Evolutionary conservation across 2,888 invertebrate species (phyloP).

Genomic region (Phengaris arion): DNA sequence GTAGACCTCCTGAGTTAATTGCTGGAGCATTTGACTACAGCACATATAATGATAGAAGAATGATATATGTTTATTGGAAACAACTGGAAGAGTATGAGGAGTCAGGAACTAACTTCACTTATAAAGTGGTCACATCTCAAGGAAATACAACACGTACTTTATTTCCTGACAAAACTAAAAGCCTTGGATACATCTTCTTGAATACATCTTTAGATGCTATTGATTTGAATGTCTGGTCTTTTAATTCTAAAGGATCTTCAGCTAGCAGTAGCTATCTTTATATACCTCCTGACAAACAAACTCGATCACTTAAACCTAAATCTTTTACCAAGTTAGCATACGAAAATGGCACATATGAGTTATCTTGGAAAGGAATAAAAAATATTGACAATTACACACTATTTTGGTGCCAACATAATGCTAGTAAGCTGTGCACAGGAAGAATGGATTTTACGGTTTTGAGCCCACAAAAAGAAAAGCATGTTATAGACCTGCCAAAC

Average conservation of each 20-base stretch:
- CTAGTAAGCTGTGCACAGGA: constrained; percentile 76
- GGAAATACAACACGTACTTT: constrained; percentile 56
- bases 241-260: constrained; percentile 81
- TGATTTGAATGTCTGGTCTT: constrained; percentile 80
- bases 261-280: constrained; percentile 76
- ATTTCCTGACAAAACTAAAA: constrained; percentile 74
- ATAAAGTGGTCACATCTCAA: constrained; percentile 76
- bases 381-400: constrained; percentile 85
- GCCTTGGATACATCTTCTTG: constrained; percentile 81
- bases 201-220: constrained; percentile 67
- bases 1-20: constrained; percentile 83
- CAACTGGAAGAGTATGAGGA: constrained; percentile 83
- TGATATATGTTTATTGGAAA: constrained; percentile 89
- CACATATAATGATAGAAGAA: constrained; percentile 73
- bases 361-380: constrained; percentile 80
- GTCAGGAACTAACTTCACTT: constrained; percentile 87
- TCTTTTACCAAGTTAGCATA: constrained; percentile 86
- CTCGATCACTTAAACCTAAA: constrained; percentile 65
- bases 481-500: constrained; percentile 81
- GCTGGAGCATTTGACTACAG: constrained; percentile 86
- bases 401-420: constrained; percentile 85
- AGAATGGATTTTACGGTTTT: constrained; percentile 68
- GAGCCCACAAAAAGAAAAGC: constrained; percentile 60
- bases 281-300: constrained; percentile 79
- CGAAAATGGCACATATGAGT: constrained; percentile 82